Conservation (phyloP, 1,140 invertebrate species). For the Drosophila saltans region DNA sequence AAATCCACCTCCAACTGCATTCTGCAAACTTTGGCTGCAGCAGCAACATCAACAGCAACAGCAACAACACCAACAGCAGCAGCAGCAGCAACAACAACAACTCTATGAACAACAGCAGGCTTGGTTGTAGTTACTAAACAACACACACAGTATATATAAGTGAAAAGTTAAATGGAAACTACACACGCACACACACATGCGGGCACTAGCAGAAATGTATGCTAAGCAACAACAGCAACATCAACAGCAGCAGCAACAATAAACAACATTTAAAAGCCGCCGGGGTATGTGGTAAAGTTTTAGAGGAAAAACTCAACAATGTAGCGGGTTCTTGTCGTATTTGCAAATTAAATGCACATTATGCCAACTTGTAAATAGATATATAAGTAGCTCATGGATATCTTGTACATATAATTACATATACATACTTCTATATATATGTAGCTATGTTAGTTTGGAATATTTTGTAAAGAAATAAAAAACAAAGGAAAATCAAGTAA, state of each 20-base stretch:
- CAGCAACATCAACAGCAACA: constrained; percentile 72
- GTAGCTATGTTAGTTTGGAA: constrained; percentile 13
- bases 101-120: constrained; percentile 70
- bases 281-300: constrained; percentile 57
- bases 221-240: constrained; percentile 39
- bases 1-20: constrained; percentile 72
- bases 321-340: constrained; percentile 59
- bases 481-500: constrained; percentile 40
- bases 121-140: constrained; percentile 62
- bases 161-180: constrained; percentile 78
- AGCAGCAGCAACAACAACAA: constrained; percentile 53
- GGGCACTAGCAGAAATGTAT: constrained; percentile 59
- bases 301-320: constrained; percentile 36
- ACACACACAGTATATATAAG: constrained; percentile 59
- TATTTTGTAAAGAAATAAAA: constrained; percentile 5
- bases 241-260: constrained; percentile 60
- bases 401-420: constrained; percentile 7
- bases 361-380: constrained; percentile 79
- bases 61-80: constrained; percentile 48
- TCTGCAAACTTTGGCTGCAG: constrained; percentile 81
- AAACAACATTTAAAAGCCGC: constrained; percentile 78
- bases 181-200: constrained; percentile 33
- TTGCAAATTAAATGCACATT: constrained; percentile 79
- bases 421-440: constrained; percentile 30
- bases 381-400: constrained; percentile 23